Evolutionary conservation across 1,140 invertebrate genomes (phyloP), one percentile per base, ranked within the genome.

Genomic region (Drepana arcuata): DNA sequence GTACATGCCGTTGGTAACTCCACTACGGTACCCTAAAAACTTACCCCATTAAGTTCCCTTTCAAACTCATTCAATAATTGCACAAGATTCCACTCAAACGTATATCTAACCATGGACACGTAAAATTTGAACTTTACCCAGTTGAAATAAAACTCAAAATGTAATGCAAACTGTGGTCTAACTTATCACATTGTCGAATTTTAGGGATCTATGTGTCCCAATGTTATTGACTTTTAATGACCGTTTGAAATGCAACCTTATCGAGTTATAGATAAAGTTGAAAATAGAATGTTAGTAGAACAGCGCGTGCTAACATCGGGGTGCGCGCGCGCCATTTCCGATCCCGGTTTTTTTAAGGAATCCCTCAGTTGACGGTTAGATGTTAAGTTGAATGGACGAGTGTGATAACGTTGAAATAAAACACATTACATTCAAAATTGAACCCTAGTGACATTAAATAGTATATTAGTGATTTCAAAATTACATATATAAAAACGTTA

Each of bases 321-420:
- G 77, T 78, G 77, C 77, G 77, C 62, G 41, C 47, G 53, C 71
- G 77, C 60, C 60, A 37, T 66, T 69, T 72, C 60, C 67, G 67
- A 66, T 51, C 62, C 65, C 40, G 48, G 45, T 36, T 41, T 50
- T 57, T 52, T 69, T 69, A 53, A 35, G 35, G 47, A 58, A 48
- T 54, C 38, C 44, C 29, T 44, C 60, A 78, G 75, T 80, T 69
- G 52, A 66, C 67, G 52, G 60, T 64, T 69, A 46, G 40, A 52
- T 45, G 52, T 69, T 43, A 56, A 39, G 36, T 40, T 12, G 34
- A 5, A 24, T 21, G 35, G 54, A 61, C 55, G 48, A 51, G 26
- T 34, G 33, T 36, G 7, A 16, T 15, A 13, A n/a, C n/a, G n/a
- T n/a, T n/a, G n/a, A n/a, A n/a, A n/a, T n/a, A n/a, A n/a, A n/a